phyloP scores from a whole-genome alignment of 1,140 invertebrate genomes.

The Chironomus striatipennis region DNA sequence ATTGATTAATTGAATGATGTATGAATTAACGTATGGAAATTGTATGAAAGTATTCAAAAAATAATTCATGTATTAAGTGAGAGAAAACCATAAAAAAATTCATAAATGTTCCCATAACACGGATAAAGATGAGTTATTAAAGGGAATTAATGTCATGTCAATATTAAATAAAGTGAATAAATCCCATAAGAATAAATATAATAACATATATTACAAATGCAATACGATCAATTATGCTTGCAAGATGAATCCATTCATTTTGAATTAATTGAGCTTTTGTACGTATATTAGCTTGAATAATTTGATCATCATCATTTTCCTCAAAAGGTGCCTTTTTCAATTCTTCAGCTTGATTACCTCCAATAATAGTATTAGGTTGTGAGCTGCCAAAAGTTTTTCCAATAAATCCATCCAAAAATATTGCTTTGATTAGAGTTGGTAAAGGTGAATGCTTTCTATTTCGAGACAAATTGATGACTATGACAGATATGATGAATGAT shows the following conservation, averaged over 20 bases:
- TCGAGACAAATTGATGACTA: slow-evolving; percentile 49
- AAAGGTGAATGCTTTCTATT: slow-evolving; percentile 42
- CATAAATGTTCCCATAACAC: background rate
- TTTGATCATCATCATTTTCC: slow-evolving; percentile 39
- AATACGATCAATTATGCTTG: slow-evolving; percentile 51
- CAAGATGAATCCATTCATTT: slow-evolving; percentile 53
- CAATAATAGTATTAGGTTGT: slow-evolving; percentile 30
- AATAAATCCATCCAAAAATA: slow-evolving; percentile 44
- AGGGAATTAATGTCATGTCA: background rate
- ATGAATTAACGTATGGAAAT: background rate
- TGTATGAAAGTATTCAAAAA: background rate
- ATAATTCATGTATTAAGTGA: background rate
- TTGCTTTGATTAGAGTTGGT: slow-evolving; percentile 48
- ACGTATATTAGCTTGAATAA: slow-evolving; percentile 32
- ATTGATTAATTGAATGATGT: slow-evolving; percentile 1
- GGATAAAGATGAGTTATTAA: background rate
- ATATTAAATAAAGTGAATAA: slow-evolving; percentile 9
- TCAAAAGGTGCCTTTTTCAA: slow-evolving; percentile 32
- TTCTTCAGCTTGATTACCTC: slow-evolving; percentile 39
- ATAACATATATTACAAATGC: slow-evolving; percentile 47
- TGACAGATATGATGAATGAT: slow-evolving; percentile 52
- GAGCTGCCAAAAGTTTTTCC: slow-evolving; percentile 45
- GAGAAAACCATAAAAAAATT: background rate
- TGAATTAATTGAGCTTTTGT: slow-evolving; percentile 39
- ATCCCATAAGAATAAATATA: slow-evolving; percentile 40